Evolutionary conservation across 2,113 vertebrate genomes (phyloP).

Genomic region (Brevimyrus niger): DNA sequence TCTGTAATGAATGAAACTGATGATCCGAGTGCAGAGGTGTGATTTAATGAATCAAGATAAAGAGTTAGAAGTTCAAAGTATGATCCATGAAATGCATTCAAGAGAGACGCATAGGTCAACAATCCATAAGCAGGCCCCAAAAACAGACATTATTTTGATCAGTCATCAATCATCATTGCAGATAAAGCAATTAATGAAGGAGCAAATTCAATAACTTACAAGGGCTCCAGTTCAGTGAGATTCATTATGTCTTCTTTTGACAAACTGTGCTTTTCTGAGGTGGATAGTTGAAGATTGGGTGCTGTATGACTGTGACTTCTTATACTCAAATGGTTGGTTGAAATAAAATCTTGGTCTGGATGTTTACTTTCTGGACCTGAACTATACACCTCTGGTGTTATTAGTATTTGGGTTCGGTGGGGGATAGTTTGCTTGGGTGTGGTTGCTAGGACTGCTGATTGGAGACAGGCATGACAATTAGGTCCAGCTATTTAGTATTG

Average conservation of each 20-base stretch:
- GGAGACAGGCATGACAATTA: neutral
- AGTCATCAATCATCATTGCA: neutral
- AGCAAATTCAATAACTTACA: neutral
- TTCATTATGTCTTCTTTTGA: neutral
- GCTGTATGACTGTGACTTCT: neutral
- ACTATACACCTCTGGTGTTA: neutral
- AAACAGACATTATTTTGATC: neutral
- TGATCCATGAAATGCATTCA: neutral
- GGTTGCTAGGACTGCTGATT: neutral
- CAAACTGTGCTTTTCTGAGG: neutral
- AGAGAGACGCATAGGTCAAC: neutral
- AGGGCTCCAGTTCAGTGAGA: neutral
- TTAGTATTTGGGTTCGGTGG: neutral
- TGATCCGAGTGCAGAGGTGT: neutral
- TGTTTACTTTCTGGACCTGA: neutral
- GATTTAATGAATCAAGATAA: neutral
- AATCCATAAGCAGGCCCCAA: neutral
- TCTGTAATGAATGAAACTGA: neutral
- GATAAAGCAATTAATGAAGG: neutral
- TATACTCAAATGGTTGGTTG: neutral
- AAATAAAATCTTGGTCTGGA: neutral
- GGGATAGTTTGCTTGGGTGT: neutral
- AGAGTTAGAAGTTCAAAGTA: neutral
- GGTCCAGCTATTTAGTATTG: neutral
- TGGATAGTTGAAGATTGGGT: neutral